Conservation (phyloP, 2,888 invertebrate genomes). For the Eupeodes latifasciatus region DNA sequence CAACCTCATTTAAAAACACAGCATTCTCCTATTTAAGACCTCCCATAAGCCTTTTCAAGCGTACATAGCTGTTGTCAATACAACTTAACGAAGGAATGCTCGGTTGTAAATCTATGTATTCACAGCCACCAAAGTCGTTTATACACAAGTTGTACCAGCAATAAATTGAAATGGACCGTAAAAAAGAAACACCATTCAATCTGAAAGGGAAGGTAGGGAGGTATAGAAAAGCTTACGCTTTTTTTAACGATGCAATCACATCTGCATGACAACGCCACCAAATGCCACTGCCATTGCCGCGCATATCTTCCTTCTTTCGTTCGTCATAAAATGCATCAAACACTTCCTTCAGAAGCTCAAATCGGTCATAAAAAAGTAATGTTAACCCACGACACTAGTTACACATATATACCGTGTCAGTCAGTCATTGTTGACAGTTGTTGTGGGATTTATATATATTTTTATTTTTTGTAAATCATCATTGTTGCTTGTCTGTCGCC, state of each 20-base stretch:
- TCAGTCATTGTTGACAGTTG: constrained; percentile 27
- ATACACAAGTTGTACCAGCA: constrained; percentile 51
- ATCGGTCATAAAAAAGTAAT: constrained; percentile 64
- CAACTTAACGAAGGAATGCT: neutral
- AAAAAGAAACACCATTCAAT: constrained; percentile 47
- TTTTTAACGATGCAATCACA: constrained; percentile 68
- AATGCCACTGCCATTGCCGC: neutral
- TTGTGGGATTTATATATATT: constrained; percentile 10
- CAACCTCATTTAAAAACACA: neutral
- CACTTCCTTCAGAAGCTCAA: constrained; percentile 65
- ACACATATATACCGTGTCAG: constrained; percentile 4
- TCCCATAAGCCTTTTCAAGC: neutral
- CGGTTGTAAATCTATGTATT: constrained; percentile 1
- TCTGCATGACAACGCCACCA: constrained; percentile 65
- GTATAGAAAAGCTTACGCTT: constrained; percentile 39
- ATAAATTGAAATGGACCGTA: constrained; percentile 65
- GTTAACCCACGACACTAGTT: constrained; percentile 28
- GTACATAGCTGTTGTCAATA: neutral
- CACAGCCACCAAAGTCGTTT: constrained; percentile 1
- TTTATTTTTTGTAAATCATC: constrained; percentile 18
- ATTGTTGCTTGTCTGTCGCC: constrained; percentile 25
- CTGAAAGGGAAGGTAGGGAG: neutral
- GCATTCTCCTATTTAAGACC: neutral
- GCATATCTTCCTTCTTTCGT: neutral
- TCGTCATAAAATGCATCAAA: constrained; percentile 6